Conservation (phyloP, 2,888 invertebrate species). For the Xanthorhoe spadicearia region DNA sequence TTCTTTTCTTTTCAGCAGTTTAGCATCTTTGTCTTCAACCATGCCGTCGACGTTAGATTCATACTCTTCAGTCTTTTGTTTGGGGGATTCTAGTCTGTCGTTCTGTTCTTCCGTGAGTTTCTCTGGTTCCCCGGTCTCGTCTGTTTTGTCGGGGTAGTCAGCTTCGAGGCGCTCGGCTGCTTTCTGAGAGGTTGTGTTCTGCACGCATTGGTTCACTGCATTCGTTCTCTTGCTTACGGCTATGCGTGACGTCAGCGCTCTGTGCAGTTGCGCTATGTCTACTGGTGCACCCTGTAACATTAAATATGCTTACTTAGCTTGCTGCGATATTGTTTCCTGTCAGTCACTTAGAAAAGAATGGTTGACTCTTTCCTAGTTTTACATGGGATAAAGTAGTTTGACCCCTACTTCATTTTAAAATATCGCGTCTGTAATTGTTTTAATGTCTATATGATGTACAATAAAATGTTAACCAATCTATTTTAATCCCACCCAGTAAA, state of each 20-base stretch:
- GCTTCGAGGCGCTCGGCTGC: slow-evolving; percentile 72
- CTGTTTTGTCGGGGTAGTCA: slow-evolving; percentile 57
- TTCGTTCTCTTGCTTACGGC: slow-evolving; percentile 58
- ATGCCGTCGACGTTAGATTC: slow-evolving; percentile 58
- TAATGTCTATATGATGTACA: no score
- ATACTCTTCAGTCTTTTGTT: slow-evolving; percentile 62
- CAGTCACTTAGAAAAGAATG: no score
- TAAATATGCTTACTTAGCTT: no score
- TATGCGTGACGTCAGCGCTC: slow-evolving; percentile 67
- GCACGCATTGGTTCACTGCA: slow-evolving; percentile 45
- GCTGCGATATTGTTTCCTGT: no score
- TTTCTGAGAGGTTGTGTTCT: slow-evolving; percentile 62
- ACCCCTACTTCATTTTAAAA: no score
- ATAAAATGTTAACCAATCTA: no score
- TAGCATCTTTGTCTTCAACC: slow-evolving; percentile 56
- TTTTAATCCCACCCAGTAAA: background rate
- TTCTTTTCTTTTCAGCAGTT: slow-evolving; percentile 70
- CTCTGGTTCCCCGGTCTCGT: slow-evolving; percentile 58
- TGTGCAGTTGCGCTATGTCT: slow-evolving; percentile 70
- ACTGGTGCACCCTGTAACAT: slow-evolving; percentile 70
- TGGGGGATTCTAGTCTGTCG: slow-evolving; percentile 57
- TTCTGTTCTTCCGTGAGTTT: slow-evolving; percentile 51
- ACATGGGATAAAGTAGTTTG: no score
- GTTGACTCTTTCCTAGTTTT: no score
- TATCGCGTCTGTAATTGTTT: no score